Evolutionary conservation across 2,113 vertebrate genomes (phyloP).

Genomic region (Dendrocopos noguchii): DNA sequence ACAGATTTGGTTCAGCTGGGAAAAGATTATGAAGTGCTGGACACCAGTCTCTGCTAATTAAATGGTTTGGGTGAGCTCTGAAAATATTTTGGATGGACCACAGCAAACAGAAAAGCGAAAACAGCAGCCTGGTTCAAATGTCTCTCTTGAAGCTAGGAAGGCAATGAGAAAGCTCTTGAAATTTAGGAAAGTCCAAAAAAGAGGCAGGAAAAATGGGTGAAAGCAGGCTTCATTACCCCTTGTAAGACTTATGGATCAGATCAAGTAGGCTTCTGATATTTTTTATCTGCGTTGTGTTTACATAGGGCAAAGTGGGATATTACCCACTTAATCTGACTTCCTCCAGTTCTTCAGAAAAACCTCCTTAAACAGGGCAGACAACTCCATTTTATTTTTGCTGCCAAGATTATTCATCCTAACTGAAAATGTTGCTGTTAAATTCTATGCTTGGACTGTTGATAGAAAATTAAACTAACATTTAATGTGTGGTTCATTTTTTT

Average conservation of each 20-base stretch:
- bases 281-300: conserved; percentile 68
- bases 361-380: conserved; percentile 31
- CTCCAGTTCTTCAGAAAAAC: conserved; percentile 13
- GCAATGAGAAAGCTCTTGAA: conserved; percentile 5
- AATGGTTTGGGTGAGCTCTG: conserved; percentile 69
- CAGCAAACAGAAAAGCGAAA: conserved; percentile 30
- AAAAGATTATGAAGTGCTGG: conserved; percentile 63
- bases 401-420: conserved; percentile 67
- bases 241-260: conserved; percentile 59
- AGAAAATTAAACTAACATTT: conserved; percentile 78
- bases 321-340: conserved; percentile 48
- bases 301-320: conserved; percentile 59
- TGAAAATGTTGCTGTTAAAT: conserved; percentile 70
- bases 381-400: conserved; percentile 59
- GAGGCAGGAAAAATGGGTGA: conserved; percentile 51
- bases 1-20: conserved; percentile 67
- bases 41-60: conserved; percentile 67
- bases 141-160: conserved; percentile 2
- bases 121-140: conserved; percentile 22
- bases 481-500: conserved; percentile 69
- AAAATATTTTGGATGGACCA: conserved; percentile 48
- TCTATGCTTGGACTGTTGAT: conserved; percentile 74
- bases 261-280: conserved; percentile 60
- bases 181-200: conserved; percentile 42
- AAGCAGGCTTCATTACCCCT: conserved; percentile 69